phyloP scores from a whole-genome alignment of 1,140 invertebrate species.

The Acromyrmex charruanus region DNA sequence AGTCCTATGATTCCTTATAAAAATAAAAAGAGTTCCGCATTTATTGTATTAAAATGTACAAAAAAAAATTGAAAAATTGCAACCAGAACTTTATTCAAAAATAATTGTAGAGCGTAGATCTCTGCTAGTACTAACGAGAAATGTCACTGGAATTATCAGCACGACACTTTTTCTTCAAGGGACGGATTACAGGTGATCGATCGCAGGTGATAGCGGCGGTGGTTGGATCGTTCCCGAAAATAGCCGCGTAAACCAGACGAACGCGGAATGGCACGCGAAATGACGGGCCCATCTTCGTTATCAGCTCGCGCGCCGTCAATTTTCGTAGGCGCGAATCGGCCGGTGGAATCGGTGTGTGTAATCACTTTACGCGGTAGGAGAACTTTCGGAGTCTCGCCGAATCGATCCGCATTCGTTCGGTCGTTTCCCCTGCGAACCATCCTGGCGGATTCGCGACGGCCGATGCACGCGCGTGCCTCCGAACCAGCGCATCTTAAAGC shows the following conservation, averaged over 20 bases:
- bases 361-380: conserved; percentile 77
- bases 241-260: conserved; percentile 60
- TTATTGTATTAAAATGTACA: no score
- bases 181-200: conserved; percentile 25
- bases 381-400: conserved; percentile 84
- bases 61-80: no score
- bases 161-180: no score
- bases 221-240: conserved; percentile 57
- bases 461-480: conserved; percentile 57
- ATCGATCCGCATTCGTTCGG: conserved; percentile 80
- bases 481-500: conserved; percentile 59
- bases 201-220: conserved; percentile 8
- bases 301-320: conserved; percentile 73
- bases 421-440: conserved; percentile 64
- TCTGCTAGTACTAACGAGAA: no score
- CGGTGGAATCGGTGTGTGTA: conserved; percentile 70
- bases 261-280: conserved; percentile 71
- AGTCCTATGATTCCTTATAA: no score
- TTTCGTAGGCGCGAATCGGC: conserved; percentile 76
- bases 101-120: no score
- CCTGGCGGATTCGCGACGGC: conserved; percentile 47
- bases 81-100: no score
- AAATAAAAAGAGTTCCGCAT: no score
- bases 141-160: no score
- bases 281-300: conserved; percentile 74